Conservation (phyloP, 2,888 invertebrate species). For the Dasysyrphus tricinctus region DNA sequence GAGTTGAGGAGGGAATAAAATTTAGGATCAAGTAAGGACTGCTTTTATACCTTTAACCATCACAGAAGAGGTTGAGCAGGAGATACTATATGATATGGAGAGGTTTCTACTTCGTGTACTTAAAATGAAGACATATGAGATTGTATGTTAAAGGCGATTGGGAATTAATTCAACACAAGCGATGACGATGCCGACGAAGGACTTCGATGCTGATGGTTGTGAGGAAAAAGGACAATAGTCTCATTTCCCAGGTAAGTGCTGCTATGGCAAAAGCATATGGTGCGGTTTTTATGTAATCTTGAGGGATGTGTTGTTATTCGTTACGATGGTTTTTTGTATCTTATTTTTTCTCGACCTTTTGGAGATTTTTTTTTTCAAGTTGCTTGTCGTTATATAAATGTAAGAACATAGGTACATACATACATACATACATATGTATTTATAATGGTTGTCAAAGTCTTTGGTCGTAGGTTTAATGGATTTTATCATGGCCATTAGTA, state of each 20-base stretch:
- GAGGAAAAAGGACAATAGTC: slow-evolving; percentile 26
- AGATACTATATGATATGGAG: not conserved
- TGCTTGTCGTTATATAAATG: not conserved
- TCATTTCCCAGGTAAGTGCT: slow-evolving; percentile 65
- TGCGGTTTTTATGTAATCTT: slow-evolving; percentile 47
- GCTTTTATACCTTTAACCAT: slow-evolving; percentile 20
- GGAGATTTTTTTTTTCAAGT: not conserved
- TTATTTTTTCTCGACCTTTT: slow-evolving; percentile 12
- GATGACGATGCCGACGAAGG: not conserved
- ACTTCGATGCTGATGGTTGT: not conserved
- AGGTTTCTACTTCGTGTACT: slow-evolving; percentile 49
- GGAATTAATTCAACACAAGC: slow-evolving; percentile 70
- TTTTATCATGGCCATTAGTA: slow-evolving; percentile 66
- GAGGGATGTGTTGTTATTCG: slow-evolving; percentile 46
- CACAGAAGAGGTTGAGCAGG: not conserved
- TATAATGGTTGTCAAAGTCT: slow-evolving; percentile 9
- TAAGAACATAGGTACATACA: not conserved
- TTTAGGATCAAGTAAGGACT: slow-evolving; percentile 34
- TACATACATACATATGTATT: too few relatives aligned
- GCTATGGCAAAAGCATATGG: slow-evolving; percentile 39
- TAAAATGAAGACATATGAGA: slow-evolving; percentile 73
- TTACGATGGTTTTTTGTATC: slow-evolving; percentile 21
- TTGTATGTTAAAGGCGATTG: slow-evolving; percentile 72
- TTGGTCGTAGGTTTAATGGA: slow-evolving; percentile 47
- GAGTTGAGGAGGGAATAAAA: not conserved